Evolutionary conservation across 1,140 invertebrate genomes (phyloP), one percentile per base, ranked within the genome.

Genomic region (Drosophila miranda): DNA sequence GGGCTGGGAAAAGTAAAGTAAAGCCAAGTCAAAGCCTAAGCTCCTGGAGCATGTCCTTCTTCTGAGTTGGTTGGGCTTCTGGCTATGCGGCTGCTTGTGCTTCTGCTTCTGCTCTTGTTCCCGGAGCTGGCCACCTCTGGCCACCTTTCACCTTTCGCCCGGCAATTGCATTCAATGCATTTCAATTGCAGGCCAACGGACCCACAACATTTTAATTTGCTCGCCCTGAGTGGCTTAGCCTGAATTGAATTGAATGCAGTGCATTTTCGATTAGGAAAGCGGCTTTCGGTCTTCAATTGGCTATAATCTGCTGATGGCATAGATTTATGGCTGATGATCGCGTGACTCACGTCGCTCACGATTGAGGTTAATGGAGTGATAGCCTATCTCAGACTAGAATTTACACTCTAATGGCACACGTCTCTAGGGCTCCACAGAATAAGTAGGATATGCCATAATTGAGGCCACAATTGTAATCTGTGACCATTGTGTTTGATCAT

Each of bases 161-260:
- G 21, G n/a, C 38, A 67, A 79, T 49, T 79, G 70, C 82, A 81
- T 74, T 73, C 70, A 84, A 81, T 81, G 72, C 77, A 84, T 75
- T 86, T 76, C 62, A 68, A 69, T 62, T 68, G 81, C 42, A 45
- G 41, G n/a, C 45, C 28, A 46, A 48, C 34, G 9, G 56, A 75
- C 19, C 73, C 59, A 57, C 45, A 52, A 55, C 69, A 59, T 66
- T 86, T 84, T 84, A 86, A 84, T 84, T 84, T 86, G 50, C 43
- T 44, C n/a, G 16, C 42, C 44, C 13, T 26, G 4, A 26, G 48
- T 5, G 11, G 3, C 11, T 13, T 13, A 30, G 30, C 8, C 30
- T 7, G 34, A 43, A 60, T 69, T 51, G 59, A 74, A 75, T 74
- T 75, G 78, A 80, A 80, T 81, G 73, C 51, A 64, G 57, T 81